Conservation (phyloP, 2,888 invertebrate species). For the Drosophila melanosoma region DNA sequence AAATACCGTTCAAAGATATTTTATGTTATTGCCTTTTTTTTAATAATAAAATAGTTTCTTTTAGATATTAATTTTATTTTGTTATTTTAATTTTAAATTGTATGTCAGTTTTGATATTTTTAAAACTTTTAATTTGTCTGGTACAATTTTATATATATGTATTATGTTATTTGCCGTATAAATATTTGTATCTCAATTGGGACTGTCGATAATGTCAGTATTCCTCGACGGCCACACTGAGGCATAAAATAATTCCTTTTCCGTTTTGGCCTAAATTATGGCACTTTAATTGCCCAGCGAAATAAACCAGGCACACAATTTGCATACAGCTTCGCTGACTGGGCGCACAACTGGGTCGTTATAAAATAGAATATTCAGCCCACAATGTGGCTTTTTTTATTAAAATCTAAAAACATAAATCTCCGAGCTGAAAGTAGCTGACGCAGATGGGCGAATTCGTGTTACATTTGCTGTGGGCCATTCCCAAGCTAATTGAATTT, state of each 20-base stretch:
- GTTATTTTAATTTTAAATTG: background rate
- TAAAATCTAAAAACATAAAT: slow-evolving; percentile 75
- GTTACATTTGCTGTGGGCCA: slow-evolving; percentile 18
- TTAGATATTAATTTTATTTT: no score
- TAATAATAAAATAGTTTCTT: no score
- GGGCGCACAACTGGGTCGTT: slow-evolving; percentile 8
- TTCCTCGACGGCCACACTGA: background rate
- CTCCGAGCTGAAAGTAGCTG: slow-evolving; percentile 59
- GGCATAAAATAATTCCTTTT: slow-evolving; percentile 29
- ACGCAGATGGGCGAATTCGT: slow-evolving; percentile 28
- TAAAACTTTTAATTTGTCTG: background rate
- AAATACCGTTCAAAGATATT: no score
- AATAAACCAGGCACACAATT: slow-evolving; percentile 50
- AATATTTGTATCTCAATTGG: background rate
- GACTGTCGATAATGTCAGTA: slow-evolving; percentile 3
- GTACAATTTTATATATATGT: background rate
- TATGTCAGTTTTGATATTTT: background rate
- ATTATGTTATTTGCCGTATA: background rate
- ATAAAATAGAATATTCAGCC: slow-evolving; percentile 15
- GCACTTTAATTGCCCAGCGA: slow-evolving; percentile 55
- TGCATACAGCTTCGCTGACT: slow-evolving; percentile 22
- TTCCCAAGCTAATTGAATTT: slow-evolving; percentile 71
- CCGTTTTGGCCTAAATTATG: slow-evolving; percentile 54
- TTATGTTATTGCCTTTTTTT: no score
- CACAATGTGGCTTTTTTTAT: slow-evolving; percentile 73